A percentile compares a stretch with the other conserved stretches of the same genome.
Conservation (phyloP, 2,113 vertebrate genomes). For the Leptodactylus fuscus region DNA sequence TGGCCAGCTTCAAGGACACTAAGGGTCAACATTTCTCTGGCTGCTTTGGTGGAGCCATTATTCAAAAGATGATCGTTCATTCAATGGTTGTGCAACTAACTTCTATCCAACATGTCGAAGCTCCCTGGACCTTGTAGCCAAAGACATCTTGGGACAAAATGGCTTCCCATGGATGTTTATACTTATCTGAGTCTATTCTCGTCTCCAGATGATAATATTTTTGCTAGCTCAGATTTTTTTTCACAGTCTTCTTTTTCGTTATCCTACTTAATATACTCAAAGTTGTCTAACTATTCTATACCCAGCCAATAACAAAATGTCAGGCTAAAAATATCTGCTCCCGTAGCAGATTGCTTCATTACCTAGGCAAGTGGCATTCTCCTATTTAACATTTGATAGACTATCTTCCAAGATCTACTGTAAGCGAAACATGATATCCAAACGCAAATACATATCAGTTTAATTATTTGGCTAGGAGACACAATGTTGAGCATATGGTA, state of each 20-base stretch:
- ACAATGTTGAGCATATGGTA: constrained; percentile 53
- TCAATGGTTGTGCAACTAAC: no score
- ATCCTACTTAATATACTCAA: background rate
- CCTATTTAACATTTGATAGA: constrained; percentile 43
- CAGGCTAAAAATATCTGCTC: constrained; percentile 27
- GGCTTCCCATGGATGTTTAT: no score
- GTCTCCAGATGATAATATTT: no score
- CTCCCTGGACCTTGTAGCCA: no score
- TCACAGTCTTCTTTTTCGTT: background rate
- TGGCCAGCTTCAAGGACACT: no score
- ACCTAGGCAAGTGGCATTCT: constrained; percentile 13
- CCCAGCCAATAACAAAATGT: constrained; percentile 32
- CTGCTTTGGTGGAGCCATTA: no score
- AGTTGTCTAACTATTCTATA: background rate
- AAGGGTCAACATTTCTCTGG: no score
- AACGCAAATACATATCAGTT: constrained; percentile 38
- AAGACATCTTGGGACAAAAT: no score
- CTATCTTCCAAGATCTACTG: constrained; percentile 21
- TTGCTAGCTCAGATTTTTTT: background rate
- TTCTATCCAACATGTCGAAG: no score
- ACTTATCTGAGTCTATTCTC: no score
- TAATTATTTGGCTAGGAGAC: constrained; percentile 51
- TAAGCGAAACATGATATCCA: constrained; percentile 18
- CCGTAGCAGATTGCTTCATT: constrained; percentile 37
- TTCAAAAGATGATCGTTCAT: no score